phyloP scores from a whole-genome alignment of 2,888 invertebrate species.

The Clivina fossor region DNA sequence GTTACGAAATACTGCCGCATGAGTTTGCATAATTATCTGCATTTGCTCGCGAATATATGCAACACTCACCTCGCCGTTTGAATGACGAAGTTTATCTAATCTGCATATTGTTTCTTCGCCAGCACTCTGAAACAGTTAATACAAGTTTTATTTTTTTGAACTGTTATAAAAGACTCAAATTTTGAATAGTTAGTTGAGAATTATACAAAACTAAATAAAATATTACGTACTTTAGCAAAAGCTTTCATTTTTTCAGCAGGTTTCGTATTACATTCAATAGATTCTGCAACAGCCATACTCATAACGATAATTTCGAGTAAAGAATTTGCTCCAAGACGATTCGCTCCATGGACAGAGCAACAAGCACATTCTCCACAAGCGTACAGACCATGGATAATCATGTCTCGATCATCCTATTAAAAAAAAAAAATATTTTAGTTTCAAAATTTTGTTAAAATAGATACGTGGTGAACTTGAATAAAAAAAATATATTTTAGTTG shows the following conservation, averaged over 20 bases:
- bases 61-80: constrained; percentile 53
- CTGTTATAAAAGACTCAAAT: too few relatives aligned
- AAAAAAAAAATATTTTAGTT: too few relatives aligned
- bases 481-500: too few relatives aligned
- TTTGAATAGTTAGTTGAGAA: too few relatives aligned
- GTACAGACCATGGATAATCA: too few relatives aligned
- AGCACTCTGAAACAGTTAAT: constrained; percentile 37
- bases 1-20: constrained; percentile 69
- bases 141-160: too few relatives aligned
- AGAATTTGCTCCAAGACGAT: constrained; percentile 69
- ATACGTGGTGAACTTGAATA: too few relatives aligned
- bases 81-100: constrained; percentile 41
- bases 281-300: constrained; percentile 65
- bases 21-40: constrained; percentile 69
- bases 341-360: constrained; percentile 70
- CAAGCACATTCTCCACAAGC: constrained; percentile 66
- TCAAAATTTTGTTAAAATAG: too few relatives aligned
- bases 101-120: constrained; percentile 41
- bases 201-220: too few relatives aligned
- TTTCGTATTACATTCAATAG: constrained; percentile 49
- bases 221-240: constrained; percentile 10
- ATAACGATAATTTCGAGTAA: constrained; percentile 69
- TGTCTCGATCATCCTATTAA: too few relatives aligned
- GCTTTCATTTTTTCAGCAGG: constrained; percentile 40
- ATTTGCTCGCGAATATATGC: constrained; percentile 64